These are phyloP conservation scores for Philopotamus ludificatus DNA, from an alignment of 1,140 invertebrate genomes.

Conservation along the genomic window DNA sequence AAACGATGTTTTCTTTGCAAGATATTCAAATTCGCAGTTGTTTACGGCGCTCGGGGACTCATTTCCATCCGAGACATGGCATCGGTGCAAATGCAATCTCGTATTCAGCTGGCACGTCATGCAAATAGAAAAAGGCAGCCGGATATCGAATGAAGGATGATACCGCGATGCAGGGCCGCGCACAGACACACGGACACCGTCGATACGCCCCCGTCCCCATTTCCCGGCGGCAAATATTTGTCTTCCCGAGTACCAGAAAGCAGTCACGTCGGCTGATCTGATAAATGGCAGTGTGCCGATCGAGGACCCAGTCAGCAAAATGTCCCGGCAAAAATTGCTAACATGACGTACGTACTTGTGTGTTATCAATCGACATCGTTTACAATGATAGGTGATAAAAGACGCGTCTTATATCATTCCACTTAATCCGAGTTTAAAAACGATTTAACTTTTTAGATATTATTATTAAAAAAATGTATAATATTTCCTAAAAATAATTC, in stretches of 20 bases:
- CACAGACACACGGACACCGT: neutral
- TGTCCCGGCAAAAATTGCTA: neutral
- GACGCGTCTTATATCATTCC: too few species aligned
- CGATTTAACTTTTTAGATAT: too few species aligned
- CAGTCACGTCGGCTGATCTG: slow-evolving; percentile 16
- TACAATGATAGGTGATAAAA: too few species aligned
- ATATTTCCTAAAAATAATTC: too few species aligned
- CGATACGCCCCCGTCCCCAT: neutral
- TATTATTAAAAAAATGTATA: too few species aligned
- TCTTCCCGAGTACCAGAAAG: neutral
- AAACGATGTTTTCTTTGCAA: too few species aligned
- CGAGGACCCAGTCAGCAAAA: slow-evolving; percentile 1
- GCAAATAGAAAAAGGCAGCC: neutral
- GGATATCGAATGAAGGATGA: neutral
- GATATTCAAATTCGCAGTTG: too few species aligned
- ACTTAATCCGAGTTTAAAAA: too few species aligned
- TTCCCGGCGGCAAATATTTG: slow-evolving; percentile 1
- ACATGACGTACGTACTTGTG: neutral
- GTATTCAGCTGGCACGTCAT: neutral
- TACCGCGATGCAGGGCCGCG: too few species aligned
- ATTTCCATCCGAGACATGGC: neutral
- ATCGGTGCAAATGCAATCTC: neutral
- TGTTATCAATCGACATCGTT: neutral
- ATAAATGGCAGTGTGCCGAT: slow-evolving; percentile 2
- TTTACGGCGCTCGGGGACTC: too few species aligned